Conservation (phyloP, 2,113 vertebrate genomes). For the Alethe castanea region DNA sequence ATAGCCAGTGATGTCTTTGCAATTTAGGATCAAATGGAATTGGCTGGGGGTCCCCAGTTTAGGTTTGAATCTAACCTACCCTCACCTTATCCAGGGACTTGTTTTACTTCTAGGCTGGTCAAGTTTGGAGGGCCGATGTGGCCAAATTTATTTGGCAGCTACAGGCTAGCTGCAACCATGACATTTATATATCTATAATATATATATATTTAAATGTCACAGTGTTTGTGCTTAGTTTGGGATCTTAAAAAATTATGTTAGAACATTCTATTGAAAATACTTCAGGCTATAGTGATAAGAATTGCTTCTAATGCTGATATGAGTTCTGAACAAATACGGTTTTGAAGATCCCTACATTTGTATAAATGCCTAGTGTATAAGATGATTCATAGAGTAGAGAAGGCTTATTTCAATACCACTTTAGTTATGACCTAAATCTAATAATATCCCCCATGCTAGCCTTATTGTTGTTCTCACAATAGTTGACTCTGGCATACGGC, state of each 20-base stretch:
- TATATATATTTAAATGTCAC: fast-evolving
- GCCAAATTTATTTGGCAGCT: no score
- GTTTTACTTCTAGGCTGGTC: no score
- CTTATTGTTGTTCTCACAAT: neutral
- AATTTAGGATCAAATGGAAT: no score
- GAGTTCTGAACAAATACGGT: neutral
- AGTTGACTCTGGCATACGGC: neutral
- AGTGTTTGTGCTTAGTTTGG: neutral
- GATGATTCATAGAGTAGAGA: neutral
- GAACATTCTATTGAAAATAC: neutral
- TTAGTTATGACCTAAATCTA: neutral
- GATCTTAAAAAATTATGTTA: neutral
- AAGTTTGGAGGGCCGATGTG: no score
- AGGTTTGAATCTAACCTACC: no score
- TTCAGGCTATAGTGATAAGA: neutral
- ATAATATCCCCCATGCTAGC: neutral
- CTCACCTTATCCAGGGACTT: no score
- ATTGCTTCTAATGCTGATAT: neutral
- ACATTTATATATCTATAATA: neutral
- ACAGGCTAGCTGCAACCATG: no score
- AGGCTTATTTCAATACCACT: neutral
- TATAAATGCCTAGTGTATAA: neutral
- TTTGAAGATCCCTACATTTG: neutral
- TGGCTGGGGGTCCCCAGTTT: no score
- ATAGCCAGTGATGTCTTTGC: no score